These are phyloP conservation scores for Chaitophorus viminalis DNA, from an alignment of 2,888 invertebrate genomes.

Conservation along the genomic window DNA sequence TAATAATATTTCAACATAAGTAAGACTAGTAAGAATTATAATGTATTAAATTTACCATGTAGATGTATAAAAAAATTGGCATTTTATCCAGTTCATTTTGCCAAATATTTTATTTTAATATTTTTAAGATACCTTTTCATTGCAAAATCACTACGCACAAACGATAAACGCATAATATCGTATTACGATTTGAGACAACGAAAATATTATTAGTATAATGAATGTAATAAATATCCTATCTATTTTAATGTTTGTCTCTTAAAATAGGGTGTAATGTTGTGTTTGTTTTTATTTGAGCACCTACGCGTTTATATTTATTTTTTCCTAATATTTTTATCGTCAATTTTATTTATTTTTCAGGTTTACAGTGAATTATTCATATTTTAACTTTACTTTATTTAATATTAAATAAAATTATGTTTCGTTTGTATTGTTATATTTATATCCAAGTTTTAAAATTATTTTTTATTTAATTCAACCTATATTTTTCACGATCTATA, in stretches of 20 bases:
- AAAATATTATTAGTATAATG: too few relatives aligned
- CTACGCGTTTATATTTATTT: conserved; percentile 19
- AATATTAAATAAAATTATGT: conserved; percentile 6
- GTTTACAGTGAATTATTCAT: conserved; percentile 5
- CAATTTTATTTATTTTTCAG: conserved; percentile 14
- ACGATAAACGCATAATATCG: background rate
- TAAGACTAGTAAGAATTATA: background rate
- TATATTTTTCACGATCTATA: background rate
- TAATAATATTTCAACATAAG: background rate
- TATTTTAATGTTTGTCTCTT: background rate
- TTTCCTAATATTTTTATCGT: background rate
- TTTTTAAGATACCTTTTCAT: background rate
- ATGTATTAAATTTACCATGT: background rate
- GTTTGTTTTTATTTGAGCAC: background rate
- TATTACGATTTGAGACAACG: background rate
- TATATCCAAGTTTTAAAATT: conserved; percentile 10
- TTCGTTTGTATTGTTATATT: background rate
- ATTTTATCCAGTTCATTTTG: conserved; percentile 9
- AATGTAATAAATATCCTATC: conserved; percentile 1
- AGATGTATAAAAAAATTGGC: conserved; percentile 30
- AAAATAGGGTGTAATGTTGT: background rate
- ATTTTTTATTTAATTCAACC: background rate
- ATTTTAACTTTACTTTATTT: background rate
- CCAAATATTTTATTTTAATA: conserved; percentile 50
- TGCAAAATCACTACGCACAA: background rate